Base-by-base conservation (phyloP, 2,888 invertebrate genomes). In the Drosophila rellima region DNA sequence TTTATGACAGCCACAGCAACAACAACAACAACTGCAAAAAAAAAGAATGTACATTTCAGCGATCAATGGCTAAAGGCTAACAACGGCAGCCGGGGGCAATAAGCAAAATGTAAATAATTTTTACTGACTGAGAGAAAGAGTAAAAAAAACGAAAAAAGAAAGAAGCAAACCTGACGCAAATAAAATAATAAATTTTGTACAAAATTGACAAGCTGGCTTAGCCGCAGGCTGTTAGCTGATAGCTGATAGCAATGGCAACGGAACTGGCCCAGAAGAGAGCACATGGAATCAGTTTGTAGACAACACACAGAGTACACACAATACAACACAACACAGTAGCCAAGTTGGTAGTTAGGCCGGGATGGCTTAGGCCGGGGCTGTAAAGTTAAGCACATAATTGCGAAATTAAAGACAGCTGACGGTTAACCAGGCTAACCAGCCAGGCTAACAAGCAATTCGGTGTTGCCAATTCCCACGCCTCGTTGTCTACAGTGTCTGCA, bases 61-160 rank as follows among this genome's bases (percentile, higher is more conserved):
- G 61, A 75, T 48, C 23, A 42, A 40, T 26, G 26, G 39, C 15
- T 18, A 56, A 31, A 29, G 50, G 31, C 54, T 55, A 42, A 55
- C 56, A 74, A 45, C 56, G 33, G 8, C 56, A 35, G 35, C 26
- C 68, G 35, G 74, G 57, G 74, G 76, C 82, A 82, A 85, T 89
- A 75, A 85, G 82, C 79, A 86, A 88, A 88, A 86, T 89, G 87
- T 88, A 90, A 90, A 88, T 80, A 85, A 82, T 88, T 89, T 89
- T 61, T 35, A 62, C 51, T 35, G 31, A 10, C 18, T n/a, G 18
- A 54, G n/a, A n/a, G 54, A 40, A n/a, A 29, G 29, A 6, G 23
- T 11, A 13, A 10, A 13, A 11, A 6, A 20, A 42, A 7, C 44
- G 59, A 15, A 18, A 26, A 47, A 78, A 23, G 2, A 13, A 20